Percentiles rank a stretch among this genome's conserved stretches.
phyloP scores from a whole-genome alignment of 2,888 invertebrate genomes.

The Allophyes oxyacanthae region DNA sequence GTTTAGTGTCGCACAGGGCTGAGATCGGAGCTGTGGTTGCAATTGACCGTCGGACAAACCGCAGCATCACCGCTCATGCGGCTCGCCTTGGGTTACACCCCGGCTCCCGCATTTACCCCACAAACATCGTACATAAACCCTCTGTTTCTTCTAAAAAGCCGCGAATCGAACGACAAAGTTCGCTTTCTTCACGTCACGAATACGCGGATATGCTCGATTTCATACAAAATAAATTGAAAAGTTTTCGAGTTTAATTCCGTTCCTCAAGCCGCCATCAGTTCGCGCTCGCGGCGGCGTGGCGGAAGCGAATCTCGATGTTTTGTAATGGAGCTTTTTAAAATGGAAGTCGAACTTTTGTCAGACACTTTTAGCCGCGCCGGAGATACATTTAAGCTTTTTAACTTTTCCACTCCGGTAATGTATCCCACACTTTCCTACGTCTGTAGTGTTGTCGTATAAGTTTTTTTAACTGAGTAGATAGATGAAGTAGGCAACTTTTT shows the following conservation, averaged over 20 bases:
- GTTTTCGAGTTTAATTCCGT: constrained; percentile 85
- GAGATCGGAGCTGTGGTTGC: constrained; percentile 67
- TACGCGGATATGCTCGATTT: constrained; percentile 77
- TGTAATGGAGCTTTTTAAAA: constrained; percentile 90
- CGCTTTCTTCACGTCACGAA: constrained; percentile 67
- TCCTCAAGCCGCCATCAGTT: constrained; percentile 78
- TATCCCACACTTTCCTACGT: constrained; percentile 84
- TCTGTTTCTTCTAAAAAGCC: constrained; percentile 38
- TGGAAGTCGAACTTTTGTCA: constrained; percentile 89
- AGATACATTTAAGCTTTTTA: constrained; percentile 90
- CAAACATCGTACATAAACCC: constrained; percentile 35
- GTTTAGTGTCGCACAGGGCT: constrained; percentile 79
- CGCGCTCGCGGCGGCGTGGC: constrained; percentile 81
- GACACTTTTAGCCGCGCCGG: constrained; percentile 89
- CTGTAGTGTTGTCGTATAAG: constrained; percentile 83
- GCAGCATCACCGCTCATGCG: constrained; percentile 43
- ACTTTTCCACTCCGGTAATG: constrained; percentile 89
- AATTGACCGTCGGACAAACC: constrained; percentile 59
- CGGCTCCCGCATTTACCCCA: constrained; percentile 13
- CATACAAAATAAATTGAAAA: constrained; percentile 86
- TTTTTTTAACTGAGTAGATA: constrained; percentile 74
- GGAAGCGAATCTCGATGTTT: constrained; percentile 89
- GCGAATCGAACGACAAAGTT: constrained; percentile 58
- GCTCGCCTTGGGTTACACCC: constrained; percentile 10
- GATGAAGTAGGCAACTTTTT: constrained; percentile 77